Evolutionary conservation across 2,888 invertebrate genomes (phyloP).

Genomic region (Noctua comes): DNA sequence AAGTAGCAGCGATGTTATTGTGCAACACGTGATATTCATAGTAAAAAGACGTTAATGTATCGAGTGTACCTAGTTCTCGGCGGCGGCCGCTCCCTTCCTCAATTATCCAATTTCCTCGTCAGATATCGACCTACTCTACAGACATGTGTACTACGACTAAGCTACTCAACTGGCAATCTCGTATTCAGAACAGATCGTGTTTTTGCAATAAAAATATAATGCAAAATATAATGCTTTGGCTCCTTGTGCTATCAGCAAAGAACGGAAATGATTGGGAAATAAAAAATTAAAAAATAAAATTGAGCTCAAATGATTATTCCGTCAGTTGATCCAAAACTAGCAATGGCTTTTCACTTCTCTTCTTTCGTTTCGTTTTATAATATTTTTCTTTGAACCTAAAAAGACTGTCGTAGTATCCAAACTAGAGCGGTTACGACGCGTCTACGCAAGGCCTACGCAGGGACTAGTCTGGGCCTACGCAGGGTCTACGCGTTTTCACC

Average conservation of each 20-base stretch:
- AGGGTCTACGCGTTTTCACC: neutral
- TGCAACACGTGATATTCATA: conserved; percentile 43
- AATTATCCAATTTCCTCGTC: conserved; percentile 87
- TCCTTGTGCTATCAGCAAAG: neutral
- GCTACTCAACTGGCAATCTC: conserved; percentile 24
- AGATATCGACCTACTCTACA: conserved; percentile 78
- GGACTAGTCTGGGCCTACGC: neutral
- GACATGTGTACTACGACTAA: conserved; percentile 58
- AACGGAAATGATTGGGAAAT: conserved; percentile 5
- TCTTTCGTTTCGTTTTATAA: neutral
- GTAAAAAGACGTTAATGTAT: conserved; percentile 41
- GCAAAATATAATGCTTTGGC: conserved; percentile 10
- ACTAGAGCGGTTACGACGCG: neutral
- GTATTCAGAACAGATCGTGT: conserved; percentile 42
- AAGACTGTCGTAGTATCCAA: neutral
- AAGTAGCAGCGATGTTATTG: conserved; percentile 21
- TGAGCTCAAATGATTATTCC: neutral
- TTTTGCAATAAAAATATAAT: conserved; percentile 21
- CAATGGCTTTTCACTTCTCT: neutral
- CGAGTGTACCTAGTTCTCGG: conserved; percentile 48
- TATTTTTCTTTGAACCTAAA: neutral
- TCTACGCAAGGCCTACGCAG: neutral
- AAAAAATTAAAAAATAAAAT: neutral
- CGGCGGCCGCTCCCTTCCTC: conserved; percentile 84
- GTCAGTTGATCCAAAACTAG: neutral